phyloP scores from a whole-genome alignment of 2,888 invertebrate species.

The Venusia cambrica region DNA sequence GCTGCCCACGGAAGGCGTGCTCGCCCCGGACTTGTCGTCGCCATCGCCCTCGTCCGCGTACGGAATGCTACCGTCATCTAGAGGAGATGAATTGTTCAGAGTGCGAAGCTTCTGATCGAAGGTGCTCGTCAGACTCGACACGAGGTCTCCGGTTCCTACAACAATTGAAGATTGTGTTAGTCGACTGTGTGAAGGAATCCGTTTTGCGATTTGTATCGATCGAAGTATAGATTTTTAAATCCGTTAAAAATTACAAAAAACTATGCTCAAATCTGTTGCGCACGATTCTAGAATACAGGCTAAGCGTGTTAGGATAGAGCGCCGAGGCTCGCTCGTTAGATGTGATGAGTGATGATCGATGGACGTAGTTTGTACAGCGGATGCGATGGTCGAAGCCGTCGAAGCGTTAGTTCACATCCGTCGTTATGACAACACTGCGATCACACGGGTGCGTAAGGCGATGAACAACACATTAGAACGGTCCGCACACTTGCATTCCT shows the following conservation, averaged over 20 bases:
- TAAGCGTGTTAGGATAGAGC: conserved; percentile 58
- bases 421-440: conserved; percentile 28
- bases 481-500: conserved; percentile 71
- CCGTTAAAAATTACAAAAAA: too few species aligned
- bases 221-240: too few species aligned
- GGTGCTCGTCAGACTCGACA: conserved; percentile 90
- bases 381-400: conserved; percentile 51
- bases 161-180: conserved; percentile 44
- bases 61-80: conserved; percentile 85
- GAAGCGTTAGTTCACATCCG: conserved; percentile 60
- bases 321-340: conserved; percentile 42
- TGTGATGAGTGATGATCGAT: conserved; percentile 43
- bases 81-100: conserved; percentile 84
- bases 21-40: conserved; percentile 51
- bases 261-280: too few species aligned
- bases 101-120: conserved; percentile 91
- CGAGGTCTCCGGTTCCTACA: conserved; percentile 91
- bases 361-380: conserved; percentile 42
- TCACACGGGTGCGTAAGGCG: conserved; percentile 27
- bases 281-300: too few species aligned
- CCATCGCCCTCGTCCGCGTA: conserved; percentile 66
- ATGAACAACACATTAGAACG: conserved; percentile 55
- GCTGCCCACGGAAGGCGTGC: conserved; percentile 55
- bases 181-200: conserved; percentile 1
- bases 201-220: conserved; percentile 19